Conservation (phyloP, 1,140 invertebrate species). For the Drosophila yakuba region DNA sequence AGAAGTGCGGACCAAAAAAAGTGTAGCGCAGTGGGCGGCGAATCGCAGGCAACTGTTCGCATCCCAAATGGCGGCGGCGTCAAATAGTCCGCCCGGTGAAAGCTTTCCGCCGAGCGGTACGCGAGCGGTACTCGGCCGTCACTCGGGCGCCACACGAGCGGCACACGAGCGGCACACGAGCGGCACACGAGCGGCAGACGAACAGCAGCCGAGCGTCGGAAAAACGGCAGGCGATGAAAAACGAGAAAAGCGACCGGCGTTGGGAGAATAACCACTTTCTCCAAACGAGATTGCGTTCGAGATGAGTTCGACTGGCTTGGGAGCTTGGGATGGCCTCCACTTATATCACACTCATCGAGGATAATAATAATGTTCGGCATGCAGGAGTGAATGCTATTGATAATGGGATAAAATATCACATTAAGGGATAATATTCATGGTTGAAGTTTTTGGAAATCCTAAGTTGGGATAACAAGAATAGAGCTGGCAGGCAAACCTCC, state of each 20-base stretch:
- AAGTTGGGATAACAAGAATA: too few relatives aligned
- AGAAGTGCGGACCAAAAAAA: constrained; percentile 15
- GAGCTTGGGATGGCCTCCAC: too few relatives aligned
- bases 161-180: background rate
- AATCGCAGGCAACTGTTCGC: constrained; percentile 60
- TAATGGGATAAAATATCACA: too few relatives aligned
- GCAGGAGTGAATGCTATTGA: too few relatives aligned
- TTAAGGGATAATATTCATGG: too few relatives aligned
- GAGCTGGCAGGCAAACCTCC: too few relatives aligned
- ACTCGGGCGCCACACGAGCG: background rate
- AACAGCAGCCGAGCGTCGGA: constrained; percentile 3
- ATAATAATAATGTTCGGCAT: background rate
- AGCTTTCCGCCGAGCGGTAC: constrained; percentile 26
- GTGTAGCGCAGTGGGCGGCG: constrained; percentile 37
- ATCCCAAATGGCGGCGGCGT: constrained; percentile 18
- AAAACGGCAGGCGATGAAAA: constrained; percentile 1
- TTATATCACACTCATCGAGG: background rate
- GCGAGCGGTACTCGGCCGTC: background rate
- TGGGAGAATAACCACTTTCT: constrained; percentile 2
- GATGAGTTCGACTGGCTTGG: background rate
- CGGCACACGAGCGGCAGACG: background rate
- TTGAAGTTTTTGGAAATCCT: too few relatives aligned
- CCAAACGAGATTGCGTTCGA: background rate
- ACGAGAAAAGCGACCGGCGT: constrained; percentile 5
- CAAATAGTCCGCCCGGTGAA: constrained; percentile 50